phyloP scores from a whole-genome alignment of 1,140 invertebrate genomes.

The Lepidurus packardi region DNA sequence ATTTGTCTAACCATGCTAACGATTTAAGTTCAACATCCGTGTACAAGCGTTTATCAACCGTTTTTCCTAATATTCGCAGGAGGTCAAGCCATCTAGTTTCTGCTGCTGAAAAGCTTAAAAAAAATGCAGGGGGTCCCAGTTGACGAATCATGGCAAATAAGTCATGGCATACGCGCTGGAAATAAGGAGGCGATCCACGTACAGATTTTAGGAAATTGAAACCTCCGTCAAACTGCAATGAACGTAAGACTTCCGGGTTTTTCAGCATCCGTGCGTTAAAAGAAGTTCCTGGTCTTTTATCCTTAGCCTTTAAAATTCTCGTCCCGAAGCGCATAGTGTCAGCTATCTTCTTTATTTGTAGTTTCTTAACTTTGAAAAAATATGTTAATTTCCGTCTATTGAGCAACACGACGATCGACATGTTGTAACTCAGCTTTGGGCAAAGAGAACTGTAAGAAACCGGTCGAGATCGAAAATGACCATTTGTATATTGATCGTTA shows the following conservation, averaged over 20 bases:
- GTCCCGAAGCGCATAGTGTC: not conserved
- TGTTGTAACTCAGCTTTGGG: no score
- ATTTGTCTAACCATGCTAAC: not conserved
- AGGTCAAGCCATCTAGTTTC: no score
- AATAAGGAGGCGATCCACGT: not conserved
- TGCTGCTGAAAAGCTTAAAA: not conserved
- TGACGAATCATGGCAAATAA: not conserved
- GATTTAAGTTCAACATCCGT: not conserved
- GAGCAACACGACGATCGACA: no score
- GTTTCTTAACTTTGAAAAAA: not conserved
- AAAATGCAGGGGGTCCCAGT: not conserved
- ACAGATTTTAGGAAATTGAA: not conserved
- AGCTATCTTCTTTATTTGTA: not conserved
- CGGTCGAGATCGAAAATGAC: not conserved
- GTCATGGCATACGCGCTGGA: no score
- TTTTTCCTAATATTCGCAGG: not conserved
- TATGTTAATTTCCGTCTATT: no score
- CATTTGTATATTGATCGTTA: not conserved
- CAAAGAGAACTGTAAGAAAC: not conserved
- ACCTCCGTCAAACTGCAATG: not conserved
- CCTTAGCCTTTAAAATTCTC: not conserved
- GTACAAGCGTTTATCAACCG: not conserved
- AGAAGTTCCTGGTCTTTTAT: not conserved
- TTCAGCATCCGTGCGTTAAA: not conserved
- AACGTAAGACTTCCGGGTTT: slow-evolving; percentile 5